Percentiles rank a stretch among this genome's conserved stretches.
Conservation (phyloP, 2,888 invertebrate genomes). For the Trichogramma dendrolimi region DNA sequence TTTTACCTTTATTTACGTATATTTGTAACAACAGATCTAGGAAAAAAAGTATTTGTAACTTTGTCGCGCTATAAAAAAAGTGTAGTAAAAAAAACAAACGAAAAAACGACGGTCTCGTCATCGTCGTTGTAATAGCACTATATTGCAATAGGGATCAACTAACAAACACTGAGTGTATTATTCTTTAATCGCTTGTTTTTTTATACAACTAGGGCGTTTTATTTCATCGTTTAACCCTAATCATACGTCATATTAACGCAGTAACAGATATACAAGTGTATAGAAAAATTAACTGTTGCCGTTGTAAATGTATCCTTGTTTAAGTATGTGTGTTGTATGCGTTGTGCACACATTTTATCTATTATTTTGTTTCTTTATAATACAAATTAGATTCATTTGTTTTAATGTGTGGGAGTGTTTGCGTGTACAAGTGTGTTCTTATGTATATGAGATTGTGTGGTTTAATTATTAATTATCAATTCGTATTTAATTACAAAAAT, state of each 20-base stretch:
- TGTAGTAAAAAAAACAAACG: no score
- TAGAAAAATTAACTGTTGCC: constrained; percentile 33
- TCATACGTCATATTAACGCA: constrained; percentile 42
- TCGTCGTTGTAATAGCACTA: no score
- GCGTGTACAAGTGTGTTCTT: constrained; percentile 1
- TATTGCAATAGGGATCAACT: no score
- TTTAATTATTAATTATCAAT: not conserved
- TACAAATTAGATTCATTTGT: not conserved
- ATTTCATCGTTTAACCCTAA: no score
- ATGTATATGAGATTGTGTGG: not conserved
- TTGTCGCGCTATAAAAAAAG: no score
- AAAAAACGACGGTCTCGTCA: no score
- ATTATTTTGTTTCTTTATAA: no score
- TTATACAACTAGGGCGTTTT: no score
- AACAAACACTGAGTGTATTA: no score
- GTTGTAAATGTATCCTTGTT: constrained; percentile 26
- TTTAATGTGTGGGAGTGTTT: not conserved
- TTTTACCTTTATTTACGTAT: not conserved
- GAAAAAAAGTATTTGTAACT: no score
- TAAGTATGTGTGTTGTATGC: constrained; percentile 31
- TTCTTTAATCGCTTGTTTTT: no score
- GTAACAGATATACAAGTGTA: constrained; percentile 45
- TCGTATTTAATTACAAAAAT: not conserved
- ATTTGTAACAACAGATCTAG: no score
- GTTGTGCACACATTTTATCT: not conserved